These are phyloP conservation scores for Galemys pyrenaicus DNA, from an alignment of 2,113 vertebrate genomes.

Conservation along the genomic window DNA sequence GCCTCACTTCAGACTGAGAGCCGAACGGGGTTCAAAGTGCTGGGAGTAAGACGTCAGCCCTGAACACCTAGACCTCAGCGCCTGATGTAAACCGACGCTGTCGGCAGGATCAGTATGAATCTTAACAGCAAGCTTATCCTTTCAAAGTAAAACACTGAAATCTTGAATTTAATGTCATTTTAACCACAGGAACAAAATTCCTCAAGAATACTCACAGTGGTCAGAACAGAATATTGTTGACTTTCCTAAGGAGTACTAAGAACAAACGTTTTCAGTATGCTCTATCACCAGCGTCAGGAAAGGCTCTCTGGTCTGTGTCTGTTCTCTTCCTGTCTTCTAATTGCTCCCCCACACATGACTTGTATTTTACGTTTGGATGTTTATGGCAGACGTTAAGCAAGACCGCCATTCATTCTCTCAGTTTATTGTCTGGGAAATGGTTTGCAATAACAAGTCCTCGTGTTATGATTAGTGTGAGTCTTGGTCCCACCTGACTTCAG, in stretches of 20 bases:
- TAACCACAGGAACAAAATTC: neutral
- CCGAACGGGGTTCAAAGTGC: neutral
- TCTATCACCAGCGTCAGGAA: neutral
- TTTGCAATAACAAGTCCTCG: constrained; percentile 58
- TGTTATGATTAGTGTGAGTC: constrained; percentile 14
- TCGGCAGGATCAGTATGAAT: neutral
- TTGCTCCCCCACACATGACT: neutral
- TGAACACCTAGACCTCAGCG: neutral
- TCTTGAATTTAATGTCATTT: neutral
- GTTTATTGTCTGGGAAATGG: constrained; percentile 66
- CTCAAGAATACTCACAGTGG: neutral
- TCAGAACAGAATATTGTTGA: constrained; percentile 2
- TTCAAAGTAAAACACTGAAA: neutral
- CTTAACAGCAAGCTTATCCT: neutral
- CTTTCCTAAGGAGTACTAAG: neutral
- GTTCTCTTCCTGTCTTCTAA: neutral
- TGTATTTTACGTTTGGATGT: neutral
- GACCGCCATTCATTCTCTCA: constrained; percentile 42
- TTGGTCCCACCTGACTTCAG: neutral
- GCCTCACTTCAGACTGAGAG: neutral
- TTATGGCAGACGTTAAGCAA: constrained; percentile 52
- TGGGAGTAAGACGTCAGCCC: neutral
- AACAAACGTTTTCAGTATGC: neutral
- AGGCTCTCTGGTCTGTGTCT: neutral
- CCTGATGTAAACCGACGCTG: neutral